Evolutionary conservation across 2,888 invertebrate species (phyloP).

Genomic region (Ceriagrion tenellum): DNA sequence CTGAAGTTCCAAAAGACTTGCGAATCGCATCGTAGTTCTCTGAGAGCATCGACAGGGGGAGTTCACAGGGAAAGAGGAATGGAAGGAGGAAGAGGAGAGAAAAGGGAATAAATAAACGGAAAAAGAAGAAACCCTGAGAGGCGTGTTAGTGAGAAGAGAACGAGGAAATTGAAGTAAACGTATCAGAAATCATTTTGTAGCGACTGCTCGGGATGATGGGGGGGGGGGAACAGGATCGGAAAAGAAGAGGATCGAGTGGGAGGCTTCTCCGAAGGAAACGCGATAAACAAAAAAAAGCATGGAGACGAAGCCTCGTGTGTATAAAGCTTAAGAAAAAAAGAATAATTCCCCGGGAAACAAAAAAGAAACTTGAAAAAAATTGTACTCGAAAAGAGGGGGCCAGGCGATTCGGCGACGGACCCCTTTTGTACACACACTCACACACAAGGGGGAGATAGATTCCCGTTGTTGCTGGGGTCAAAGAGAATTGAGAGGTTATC

Average conservation of each 20-base stretch:
- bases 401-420: neutral
- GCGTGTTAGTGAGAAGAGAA: neutral
- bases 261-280: neutral
- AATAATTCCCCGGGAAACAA: too few species aligned
- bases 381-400: neutral
- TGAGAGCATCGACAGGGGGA: too few species aligned
- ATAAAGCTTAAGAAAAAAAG: too few species aligned
- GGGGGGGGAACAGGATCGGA: neutral
- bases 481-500: neutral
- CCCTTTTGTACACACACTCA: too few species aligned
- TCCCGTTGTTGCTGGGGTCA: neutral
- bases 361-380: too few species aligned
- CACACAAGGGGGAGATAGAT: neutral
- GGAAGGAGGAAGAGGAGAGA: neutral
- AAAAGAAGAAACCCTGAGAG: neutral
- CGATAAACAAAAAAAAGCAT: neutral
- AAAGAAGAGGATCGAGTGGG: neutral
- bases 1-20: too few species aligned
- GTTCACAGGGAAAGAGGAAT: neutral
- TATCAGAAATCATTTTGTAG: slow-evolving; percentile 17
- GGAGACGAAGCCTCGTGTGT: too few species aligned
- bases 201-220: neutral
- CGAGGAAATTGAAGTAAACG: neutral
- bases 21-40: too few species aligned
- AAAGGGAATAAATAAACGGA: neutral